A percentile compares a stretch with the other conserved stretches of the same genome.
These are phyloP conservation scores for Silurus lanzhouensis DNA, from an alignment of 2,797 vertebrate genomes.

Conservation along the genomic window DNA sequence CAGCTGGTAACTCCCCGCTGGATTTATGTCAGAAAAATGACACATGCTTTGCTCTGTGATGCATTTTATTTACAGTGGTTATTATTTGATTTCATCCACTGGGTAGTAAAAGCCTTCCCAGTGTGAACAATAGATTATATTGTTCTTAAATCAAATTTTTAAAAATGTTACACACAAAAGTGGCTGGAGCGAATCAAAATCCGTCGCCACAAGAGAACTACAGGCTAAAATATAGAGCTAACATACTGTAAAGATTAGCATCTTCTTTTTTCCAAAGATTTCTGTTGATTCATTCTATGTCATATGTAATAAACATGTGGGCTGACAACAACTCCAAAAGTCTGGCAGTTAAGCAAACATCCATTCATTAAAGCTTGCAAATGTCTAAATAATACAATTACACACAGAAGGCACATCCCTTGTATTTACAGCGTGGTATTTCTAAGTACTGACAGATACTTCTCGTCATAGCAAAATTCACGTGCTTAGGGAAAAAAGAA, in stretches of 20 bases:
- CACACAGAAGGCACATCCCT: not conserved
- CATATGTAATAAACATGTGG: not conserved
- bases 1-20: not conserved
- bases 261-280: not conserved
- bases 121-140: not conserved
- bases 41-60: not conserved
- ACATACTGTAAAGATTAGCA: not conserved
- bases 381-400: not conserved
- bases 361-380: not conserved
- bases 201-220: not conserved
- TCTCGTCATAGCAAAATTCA: not conserved
- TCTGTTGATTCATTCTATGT: not conserved
- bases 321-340: not conserved
- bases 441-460: not conserved
- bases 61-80: conserved; percentile 7
- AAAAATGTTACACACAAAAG: too few species aligned
- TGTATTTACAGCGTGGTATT: not conserved
- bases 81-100: not conserved
- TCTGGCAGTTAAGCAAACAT: not conserved
- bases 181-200: too few species aligned
- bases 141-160: not conserved
- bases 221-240: not conserved
- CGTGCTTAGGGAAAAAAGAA: too few species aligned
- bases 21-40: not conserved
- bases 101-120: not conserved